These are phyloP conservation scores for Leucophenga montana DNA, from an alignment of 2,888 invertebrate species.

Conservation along the genomic window DNA sequence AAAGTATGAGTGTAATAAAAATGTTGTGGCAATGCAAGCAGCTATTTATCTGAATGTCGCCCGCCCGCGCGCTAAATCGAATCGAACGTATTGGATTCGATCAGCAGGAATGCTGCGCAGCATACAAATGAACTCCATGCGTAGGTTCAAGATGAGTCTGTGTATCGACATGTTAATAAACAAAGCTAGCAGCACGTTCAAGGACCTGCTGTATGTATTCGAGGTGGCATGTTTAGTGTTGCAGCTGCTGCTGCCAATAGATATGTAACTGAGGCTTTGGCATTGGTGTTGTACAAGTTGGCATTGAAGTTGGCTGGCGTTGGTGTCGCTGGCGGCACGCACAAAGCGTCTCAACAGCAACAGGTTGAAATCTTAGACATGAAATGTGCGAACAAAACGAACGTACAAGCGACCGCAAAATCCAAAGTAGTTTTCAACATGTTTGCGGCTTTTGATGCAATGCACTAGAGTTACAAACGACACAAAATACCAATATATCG, in stretches of 20 bases:
- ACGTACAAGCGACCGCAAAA: neutral
- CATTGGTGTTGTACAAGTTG: neutral
- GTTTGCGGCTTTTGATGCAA: neutral
- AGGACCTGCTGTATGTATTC: neutral
- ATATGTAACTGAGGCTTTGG: neutral
- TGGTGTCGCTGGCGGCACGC: neutral
- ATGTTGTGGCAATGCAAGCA: slow-evolving; percentile 27
- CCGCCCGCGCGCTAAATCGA: no score
- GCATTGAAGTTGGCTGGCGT: neutral
- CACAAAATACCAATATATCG: neutral
- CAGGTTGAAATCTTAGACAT: slow-evolving; percentile 24
- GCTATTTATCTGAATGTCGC: slow-evolving; percentile 27
- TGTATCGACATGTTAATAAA: no score
- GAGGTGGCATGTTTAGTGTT: slow-evolving; percentile 7
- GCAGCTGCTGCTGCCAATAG: slow-evolving; percentile 10
- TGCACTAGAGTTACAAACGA: neutral
- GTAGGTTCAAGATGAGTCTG: no score
- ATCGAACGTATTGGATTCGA: no score
- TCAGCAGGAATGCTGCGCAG: no score
- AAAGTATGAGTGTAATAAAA: slow-evolving; percentile 1
- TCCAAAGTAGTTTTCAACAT: neutral
- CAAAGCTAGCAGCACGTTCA: neutral
- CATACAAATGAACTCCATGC: no score
- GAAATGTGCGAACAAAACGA: neutral
- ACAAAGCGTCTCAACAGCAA: neutral